A percentile compares a stretch with the other conserved stretches of the same genome.
phyloP scores from a whole-genome alignment of 2,888 invertebrate species.

The Ommatoiulus sabulosus region DNA sequence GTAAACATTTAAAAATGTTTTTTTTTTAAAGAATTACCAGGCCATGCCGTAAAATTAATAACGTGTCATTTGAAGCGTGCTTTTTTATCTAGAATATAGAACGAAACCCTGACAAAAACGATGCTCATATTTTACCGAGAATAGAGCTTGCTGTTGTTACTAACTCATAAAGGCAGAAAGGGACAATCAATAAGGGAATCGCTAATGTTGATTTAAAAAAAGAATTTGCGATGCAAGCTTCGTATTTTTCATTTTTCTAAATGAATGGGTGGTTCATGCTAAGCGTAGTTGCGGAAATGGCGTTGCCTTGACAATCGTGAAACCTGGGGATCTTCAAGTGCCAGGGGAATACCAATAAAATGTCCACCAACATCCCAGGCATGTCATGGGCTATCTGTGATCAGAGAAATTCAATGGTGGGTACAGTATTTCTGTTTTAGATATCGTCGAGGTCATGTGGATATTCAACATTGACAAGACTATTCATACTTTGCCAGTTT shows the following conservation, averaged over 20 bases:
- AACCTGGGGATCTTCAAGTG: constrained; percentile 18
- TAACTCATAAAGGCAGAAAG: background rate
- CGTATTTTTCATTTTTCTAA: background rate
- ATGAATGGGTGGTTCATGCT: background rate
- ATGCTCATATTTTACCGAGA: background rate
- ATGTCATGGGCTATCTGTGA: background rate
- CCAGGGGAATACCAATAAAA: constrained; percentile 15
- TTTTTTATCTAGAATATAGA: background rate
- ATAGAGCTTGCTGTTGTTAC: background rate
- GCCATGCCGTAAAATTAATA: no score
- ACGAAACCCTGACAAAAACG: no score
- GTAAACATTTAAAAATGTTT: background rate
- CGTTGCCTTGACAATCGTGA: constrained; percentile 10
- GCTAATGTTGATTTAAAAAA: constrained; percentile 37
- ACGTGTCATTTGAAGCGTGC: background rate
- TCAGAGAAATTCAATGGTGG: no score
- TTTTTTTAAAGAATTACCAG: background rate
- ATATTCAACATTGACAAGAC: no score
- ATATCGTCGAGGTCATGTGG: no score
- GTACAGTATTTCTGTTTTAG: no score
- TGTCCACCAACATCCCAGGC: background rate
- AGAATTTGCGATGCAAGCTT: background rate
- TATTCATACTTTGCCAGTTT: no score
- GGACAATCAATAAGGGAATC: background rate
- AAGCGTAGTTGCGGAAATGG: constrained; percentile 3